phyloP scores from a whole-genome alignment of 1,140 invertebrate genomes.

The Lamellibrachia luymesi region DNA sequence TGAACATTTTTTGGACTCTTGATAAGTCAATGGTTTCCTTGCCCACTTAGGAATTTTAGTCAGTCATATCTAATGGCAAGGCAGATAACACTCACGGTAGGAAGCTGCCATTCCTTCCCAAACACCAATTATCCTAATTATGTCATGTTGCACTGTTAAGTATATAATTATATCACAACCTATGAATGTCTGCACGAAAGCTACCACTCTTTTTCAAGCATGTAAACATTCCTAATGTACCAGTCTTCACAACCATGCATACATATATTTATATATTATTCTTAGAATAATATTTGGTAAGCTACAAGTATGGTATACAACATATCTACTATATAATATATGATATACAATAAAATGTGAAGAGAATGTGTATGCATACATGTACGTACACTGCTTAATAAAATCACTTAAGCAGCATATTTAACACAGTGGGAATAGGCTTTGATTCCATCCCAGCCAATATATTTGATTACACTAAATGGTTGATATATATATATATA shows the following conservation, averaged over 20 bases:
- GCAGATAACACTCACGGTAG: background rate
- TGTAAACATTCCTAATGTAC: background rate
- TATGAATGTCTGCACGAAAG: background rate
- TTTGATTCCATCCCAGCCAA: too few relatives aligned
- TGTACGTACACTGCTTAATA: too few relatives aligned
- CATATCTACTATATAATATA: too few relatives aligned
- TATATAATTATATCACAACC: background rate
- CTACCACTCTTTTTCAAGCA: background rate
- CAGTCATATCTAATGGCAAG: background rate
- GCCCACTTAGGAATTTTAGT: background rate
- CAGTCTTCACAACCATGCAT: background rate
- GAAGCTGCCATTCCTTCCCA: background rate
- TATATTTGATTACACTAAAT: too few relatives aligned
- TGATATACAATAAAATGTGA: too few relatives aligned
- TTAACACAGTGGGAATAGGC: too few relatives aligned
- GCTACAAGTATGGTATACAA: too few relatives aligned
- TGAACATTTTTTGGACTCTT: background rate
- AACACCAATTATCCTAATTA: background rate
- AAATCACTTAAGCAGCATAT: too few relatives aligned
- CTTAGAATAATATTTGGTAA: background rate
- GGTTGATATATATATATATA: too few relatives aligned
- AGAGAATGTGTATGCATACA: too few relatives aligned
- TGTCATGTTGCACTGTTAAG: background rate
- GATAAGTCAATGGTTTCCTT: background rate
- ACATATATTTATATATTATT: background rate